phyloP scores from a whole-genome alignment of 2,888 invertebrate genomes.

The Aporophyla lueneburgensis region DNA sequence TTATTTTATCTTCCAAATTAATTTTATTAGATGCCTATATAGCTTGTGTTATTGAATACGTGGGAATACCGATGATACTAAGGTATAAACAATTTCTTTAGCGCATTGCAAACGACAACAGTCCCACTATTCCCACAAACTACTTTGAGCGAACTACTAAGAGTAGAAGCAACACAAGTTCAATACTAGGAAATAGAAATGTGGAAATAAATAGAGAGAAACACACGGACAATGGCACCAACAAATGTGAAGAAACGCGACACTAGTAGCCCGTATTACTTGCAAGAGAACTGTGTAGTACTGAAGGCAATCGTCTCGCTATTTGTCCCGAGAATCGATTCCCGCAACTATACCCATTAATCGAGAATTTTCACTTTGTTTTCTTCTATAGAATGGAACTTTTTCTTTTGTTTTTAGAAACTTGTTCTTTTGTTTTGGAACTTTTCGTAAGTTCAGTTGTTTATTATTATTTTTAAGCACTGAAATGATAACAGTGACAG shows the following conservation, averaged over 20 bases:
- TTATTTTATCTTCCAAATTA: neutral
- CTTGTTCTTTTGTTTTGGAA: constrained; percentile 8
- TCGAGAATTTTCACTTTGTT: constrained; percentile 43
- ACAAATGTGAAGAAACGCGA: constrained; percentile 56
- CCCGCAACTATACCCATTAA: constrained; percentile 66
- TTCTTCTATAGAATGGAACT: constrained; percentile 19
- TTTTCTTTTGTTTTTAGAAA: constrained; percentile 28
- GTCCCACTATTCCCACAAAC: constrained; percentile 22
- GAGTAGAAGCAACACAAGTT: constrained; percentile 21
- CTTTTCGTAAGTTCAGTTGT: constrained; percentile 7
- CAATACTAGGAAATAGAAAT: constrained; percentile 43
- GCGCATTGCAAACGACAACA: neutral
- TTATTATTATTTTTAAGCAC: neutral
- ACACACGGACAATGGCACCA: constrained; percentile 43
- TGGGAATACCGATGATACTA: too few relatives aligned
- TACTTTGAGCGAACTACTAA: constrained; percentile 9
- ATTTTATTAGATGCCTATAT: neutral
- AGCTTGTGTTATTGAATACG: neutral
- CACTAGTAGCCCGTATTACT: constrained; percentile 52
- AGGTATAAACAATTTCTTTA: neutral
- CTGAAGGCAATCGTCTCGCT: constrained; percentile 65
- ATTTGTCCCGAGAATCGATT: constrained; percentile 73
- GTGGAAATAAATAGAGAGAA: constrained; percentile 45
- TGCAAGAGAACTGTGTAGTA: constrained; percentile 37
- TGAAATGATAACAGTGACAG: neutral